Evolutionary conservation across 1,140 invertebrate genomes (phyloP).

Genomic region (Brachionus calyciflorus): DNA sequence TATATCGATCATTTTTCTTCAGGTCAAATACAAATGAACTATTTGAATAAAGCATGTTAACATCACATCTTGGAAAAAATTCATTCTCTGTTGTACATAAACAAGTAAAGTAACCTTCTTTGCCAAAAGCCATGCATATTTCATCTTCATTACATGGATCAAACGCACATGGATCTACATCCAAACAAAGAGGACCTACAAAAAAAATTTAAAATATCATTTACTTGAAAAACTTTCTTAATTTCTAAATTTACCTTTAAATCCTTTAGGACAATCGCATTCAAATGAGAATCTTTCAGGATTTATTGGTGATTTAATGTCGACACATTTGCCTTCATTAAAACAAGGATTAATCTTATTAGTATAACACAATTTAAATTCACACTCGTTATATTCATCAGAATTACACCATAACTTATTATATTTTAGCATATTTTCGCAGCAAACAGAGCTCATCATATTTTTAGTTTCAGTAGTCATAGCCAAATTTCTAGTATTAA

Average conservation of each 20-base stretch:
- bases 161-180: background rate
- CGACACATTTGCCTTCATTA: background rate
- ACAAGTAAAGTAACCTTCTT: background rate
- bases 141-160: constrained; percentile 2
- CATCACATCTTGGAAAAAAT: background rate
- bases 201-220: background rate
- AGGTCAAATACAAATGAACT: background rate
- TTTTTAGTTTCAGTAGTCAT: too few relatives aligned
- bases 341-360: background rate
- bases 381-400: background rate
- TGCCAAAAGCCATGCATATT: background rate
- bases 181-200: constrained; percentile 1
- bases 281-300: background rate
- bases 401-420: background rate
- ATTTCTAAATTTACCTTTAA: background rate
- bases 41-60: background rate
- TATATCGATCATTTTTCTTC: too few relatives aligned
- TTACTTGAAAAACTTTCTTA: background rate
- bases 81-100: background rate
- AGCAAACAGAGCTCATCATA: too few relatives aligned
- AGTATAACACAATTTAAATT: background rate
- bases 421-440: too few relatives aligned
- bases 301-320: background rate
- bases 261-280: constrained; percentile 8
- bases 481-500: too few relatives aligned